phyloP scores from a whole-genome alignment of 2,797 vertebrate genomes.

The Peromyscus nudipes region DNA sequence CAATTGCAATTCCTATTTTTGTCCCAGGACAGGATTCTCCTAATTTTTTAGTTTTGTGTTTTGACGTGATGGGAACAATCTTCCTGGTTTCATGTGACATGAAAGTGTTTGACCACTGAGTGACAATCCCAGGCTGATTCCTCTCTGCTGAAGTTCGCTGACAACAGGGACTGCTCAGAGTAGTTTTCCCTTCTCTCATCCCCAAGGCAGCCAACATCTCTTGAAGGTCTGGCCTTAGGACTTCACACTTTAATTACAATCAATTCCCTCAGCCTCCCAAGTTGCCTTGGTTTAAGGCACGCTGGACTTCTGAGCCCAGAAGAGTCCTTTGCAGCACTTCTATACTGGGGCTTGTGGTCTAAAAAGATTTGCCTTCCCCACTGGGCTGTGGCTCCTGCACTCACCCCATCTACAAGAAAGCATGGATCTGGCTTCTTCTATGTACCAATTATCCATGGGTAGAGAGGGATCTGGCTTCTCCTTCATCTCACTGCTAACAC shows the following conservation, averaged over 20 bases:
- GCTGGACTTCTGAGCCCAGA: neutral
- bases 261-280: neutral
- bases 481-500: neutral
- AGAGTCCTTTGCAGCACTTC: neutral
- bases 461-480: neutral
- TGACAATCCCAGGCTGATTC: neutral
- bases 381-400: neutral
- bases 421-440: neutral
- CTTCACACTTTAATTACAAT: neutral
- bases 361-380: neutral
- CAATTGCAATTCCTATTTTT: neutral
- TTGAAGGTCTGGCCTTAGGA: neutral
- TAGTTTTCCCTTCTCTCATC: neutral
- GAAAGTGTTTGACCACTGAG: neutral
- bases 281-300: neutral
- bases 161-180: neutral
- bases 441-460: neutral
- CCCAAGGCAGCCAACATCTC: neutral
- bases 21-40: neutral
- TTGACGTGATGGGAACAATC: neutral
- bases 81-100: neutral
- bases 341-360: neutral
- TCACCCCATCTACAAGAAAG: neutral
- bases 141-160: neutral
- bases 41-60: neutral